A percentile compares a stretch with the other conserved stretches of the same genome.
Conservation (phyloP, 2,797 vertebrate genomes). For the Enteromius argenteus region DNA sequence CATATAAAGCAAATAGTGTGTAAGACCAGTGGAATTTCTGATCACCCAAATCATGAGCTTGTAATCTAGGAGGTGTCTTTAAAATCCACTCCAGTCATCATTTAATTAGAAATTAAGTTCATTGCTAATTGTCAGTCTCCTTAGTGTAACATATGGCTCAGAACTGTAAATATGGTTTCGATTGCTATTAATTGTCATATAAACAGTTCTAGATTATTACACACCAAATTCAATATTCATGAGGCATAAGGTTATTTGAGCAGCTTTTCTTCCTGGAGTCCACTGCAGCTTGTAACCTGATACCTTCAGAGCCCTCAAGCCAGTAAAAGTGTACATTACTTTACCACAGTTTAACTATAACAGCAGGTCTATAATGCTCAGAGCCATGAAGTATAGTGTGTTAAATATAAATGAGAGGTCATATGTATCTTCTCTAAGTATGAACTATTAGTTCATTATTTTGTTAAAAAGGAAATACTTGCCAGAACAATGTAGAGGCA, state of each 20-base stretch:
- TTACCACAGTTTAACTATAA: neutral
- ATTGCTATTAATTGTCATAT: neutral
- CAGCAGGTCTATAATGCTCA: neutral
- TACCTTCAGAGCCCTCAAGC: neutral
- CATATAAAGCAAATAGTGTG: neutral
- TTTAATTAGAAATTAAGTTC: conserved; percentile 7
- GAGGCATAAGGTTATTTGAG: neutral
- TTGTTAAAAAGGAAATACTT: neutral
- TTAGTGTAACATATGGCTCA: neutral
- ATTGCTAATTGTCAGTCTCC: neutral
- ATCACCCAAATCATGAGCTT: neutral
- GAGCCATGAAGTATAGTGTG: neutral
- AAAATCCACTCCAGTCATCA: neutral
- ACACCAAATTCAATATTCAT: neutral
- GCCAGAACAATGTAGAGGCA: neutral
- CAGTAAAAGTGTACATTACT: neutral
- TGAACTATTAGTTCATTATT: neutral
- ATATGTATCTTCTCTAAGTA: neutral
- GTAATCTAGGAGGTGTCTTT: neutral
- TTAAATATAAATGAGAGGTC: neutral
- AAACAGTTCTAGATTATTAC: neutral
- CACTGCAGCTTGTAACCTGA: neutral
- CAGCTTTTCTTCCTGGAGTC: neutral
- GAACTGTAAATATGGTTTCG: neutral
- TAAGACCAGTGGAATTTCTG: neutral